Evolutionary conservation across 2,888 invertebrate genomes (phyloP).

Genomic region (Abscondita cerata): DNA sequence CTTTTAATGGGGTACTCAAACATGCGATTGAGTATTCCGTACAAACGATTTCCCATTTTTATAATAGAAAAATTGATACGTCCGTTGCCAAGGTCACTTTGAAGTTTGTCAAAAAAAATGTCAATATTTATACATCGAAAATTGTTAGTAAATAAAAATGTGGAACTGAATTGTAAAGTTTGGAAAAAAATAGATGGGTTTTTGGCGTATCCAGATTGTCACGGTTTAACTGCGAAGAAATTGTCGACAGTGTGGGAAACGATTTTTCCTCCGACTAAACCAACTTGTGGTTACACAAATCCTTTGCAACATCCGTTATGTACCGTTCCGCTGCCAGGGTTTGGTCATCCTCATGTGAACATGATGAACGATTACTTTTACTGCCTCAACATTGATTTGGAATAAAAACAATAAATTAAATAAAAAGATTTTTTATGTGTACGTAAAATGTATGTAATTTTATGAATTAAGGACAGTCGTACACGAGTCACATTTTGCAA

Average conservation of each 20-base stretch:
- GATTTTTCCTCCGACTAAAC: constrained; percentile 21
- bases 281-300: constrained; percentile 23
- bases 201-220: constrained; percentile 17
- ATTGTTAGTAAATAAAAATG: constrained; percentile 13
- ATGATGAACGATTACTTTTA: constrained; percentile 38
- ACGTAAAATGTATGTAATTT: no score
- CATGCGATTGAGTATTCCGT: constrained; percentile 58
- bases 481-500: no score
- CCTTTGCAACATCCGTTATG: constrained; percentile 26
- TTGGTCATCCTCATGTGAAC: constrained; percentile 31
- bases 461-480: no score
- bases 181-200: constrained; percentile 20
- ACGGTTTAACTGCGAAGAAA: constrained; percentile 19
- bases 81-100: neutral
- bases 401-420: no score
- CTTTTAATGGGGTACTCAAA: constrained; percentile 67
- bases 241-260: constrained; percentile 27
- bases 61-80: constrained; percentile 45
- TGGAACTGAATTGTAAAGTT: constrained; percentile 10
- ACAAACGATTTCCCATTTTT: constrained; percentile 62
- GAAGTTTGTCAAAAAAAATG: constrained; percentile 12
- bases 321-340: constrained; percentile 34
- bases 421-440: neutral
- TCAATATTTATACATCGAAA: neutral
- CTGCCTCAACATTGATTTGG: constrained; percentile 30